Conservation (phyloP, 2,797 vertebrate genomes). For the Garrulus glandarius region DNA sequence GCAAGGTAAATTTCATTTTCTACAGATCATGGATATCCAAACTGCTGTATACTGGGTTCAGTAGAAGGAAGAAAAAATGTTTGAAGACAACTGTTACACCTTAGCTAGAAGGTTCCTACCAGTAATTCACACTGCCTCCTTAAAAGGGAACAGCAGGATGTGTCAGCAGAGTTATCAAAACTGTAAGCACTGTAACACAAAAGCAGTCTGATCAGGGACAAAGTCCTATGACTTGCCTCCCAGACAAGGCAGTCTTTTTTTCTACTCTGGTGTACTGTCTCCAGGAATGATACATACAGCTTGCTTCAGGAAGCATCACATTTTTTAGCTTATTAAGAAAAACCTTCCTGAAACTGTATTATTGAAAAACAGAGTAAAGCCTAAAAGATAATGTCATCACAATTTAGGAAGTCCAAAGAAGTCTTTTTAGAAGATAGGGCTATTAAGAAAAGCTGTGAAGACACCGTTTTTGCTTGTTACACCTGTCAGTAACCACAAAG, state of each 20-base stretch:
- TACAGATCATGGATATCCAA: neutral
- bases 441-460: neutral
- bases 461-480: neutral
- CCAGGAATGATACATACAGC: neutral
- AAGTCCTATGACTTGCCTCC: neutral
- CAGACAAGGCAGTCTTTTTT: neutral
- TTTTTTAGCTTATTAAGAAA: neutral
- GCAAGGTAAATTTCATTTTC: neutral
- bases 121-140: neutral
- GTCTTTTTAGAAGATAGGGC: neutral
- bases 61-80: neutral
- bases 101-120: neutral
- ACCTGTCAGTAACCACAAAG: neutral
- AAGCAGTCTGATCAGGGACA: neutral
- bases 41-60: neutral
- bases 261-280: neutral
- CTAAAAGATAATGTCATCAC: neutral
- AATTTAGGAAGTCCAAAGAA: neutral
- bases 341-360: neutral
- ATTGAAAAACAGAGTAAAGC: neutral
- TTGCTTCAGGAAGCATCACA: neutral
- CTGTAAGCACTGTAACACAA: accelerated
- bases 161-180: neutral
- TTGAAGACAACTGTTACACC: neutral
- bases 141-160: neutral